Evolutionary conservation across 2,888 invertebrate genomes (phyloP), one percentile per base, ranked within the genome.

Genomic region (Choristoneura rosaceana): DNA sequence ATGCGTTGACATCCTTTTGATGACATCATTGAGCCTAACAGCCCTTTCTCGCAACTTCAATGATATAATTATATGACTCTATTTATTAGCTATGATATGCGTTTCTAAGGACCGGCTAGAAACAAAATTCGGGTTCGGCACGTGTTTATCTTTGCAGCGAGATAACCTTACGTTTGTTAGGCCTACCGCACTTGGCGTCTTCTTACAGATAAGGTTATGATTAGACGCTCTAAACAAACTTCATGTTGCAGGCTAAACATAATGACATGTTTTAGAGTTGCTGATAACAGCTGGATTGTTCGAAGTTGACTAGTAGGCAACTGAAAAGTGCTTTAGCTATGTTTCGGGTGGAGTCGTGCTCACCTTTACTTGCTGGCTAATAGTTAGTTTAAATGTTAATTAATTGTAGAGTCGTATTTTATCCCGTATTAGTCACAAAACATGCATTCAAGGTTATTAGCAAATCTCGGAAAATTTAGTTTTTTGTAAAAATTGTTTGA

Each of bases 121-220:
- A 38, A 52, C 70, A 64, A 69, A 68, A 73, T 63, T 63, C 74
- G 60, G 74, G 52, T 68, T 69, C 68, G 75, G 75, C 77, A 77
- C 76, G 77, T 78, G 77, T 74, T 73, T 82, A 82, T 83, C 82
- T 79, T 79, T 78, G 81, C 80, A 78, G 74, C 50, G 38, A 78
- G 87, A 87, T 87, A 87, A 87, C 87, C 86, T 86, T 80, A 81
- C 77, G 78, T 80, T 79, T 79, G 74, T 80, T 82, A 81, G 84
- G 82, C 83, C 82, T 81, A 81, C 82, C 82, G 81, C 79, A 82
- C 79, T 79, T 64, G 65, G 5, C 69, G 70, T 67, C 71, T 61
- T 78, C 78, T 77, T 78, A 63, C 15, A 52, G 83, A 84, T 83
- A 84, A 81, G 69, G 69, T 4, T 59, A 64, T 77, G 83, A 85